Conservation (phyloP, 2,113 vertebrate genomes). For the Percina caprodes region DNA sequence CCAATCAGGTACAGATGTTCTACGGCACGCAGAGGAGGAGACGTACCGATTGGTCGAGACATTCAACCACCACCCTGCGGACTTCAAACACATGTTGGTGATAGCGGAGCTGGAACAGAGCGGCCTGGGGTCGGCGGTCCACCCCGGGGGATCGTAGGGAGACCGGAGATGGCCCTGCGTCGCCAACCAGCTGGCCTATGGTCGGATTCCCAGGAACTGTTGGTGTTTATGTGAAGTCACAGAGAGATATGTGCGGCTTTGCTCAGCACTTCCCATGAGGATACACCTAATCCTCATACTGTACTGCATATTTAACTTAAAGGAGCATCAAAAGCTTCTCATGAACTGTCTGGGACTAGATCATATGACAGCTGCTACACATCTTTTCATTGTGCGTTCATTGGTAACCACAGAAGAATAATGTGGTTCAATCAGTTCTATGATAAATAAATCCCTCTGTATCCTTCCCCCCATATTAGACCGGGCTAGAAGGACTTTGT, state of each 20-base stretch:
- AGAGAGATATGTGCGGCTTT: not conserved
- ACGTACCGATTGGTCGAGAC: constrained; percentile 89
- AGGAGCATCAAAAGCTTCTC: not conserved
- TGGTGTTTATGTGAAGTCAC: too few species aligned
- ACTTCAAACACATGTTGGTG: constrained; percentile 95
- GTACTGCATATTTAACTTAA: not conserved
- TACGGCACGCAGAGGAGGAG: constrained; percentile 88
- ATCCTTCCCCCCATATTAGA: not conserved
- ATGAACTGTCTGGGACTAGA: not conserved
- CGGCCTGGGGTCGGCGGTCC: constrained; percentile 78
- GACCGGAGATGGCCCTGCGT: not conserved
- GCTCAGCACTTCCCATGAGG: not conserved
- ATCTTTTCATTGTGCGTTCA: not conserved
- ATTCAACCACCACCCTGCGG: constrained; percentile 91
- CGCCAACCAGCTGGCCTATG: too few species aligned
- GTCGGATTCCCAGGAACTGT: not conserved
- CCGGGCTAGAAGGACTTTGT: not conserved
- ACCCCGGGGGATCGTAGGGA: constrained; percentile 32
- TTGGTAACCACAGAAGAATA: not conserved
- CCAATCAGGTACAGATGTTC: constrained; percentile 96
- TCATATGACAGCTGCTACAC: not conserved
- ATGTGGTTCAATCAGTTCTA: not conserved
- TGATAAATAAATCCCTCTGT: not conserved
- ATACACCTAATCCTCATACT: not conserved
- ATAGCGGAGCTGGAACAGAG: constrained; percentile 93